Evolutionary conservation across 2,113 vertebrate species (phyloP).

Genomic region (Platycercus adscitus): DNA sequence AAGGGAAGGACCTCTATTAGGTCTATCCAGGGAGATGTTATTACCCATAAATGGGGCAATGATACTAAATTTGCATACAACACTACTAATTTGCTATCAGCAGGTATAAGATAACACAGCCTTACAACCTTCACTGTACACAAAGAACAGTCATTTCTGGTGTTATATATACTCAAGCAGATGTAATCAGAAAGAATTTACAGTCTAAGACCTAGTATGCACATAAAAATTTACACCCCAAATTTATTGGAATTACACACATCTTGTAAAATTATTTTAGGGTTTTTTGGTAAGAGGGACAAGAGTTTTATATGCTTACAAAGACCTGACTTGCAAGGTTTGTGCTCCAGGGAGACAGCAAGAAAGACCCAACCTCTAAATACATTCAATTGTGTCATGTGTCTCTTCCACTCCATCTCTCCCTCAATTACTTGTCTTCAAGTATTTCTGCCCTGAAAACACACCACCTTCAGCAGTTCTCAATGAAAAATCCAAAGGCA

Average conservation of each 20-base stretch:
- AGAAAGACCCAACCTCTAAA: neutral
- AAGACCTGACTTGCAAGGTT: neutral
- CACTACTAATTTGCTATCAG: neutral
- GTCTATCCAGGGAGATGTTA: neutral
- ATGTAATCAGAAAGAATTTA: neutral
- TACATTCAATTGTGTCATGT: fast-evolving
- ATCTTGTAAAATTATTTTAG: neutral
- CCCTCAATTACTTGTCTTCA: neutral
- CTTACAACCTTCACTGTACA: neutral
- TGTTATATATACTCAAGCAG: neutral
- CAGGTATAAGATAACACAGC: neutral
- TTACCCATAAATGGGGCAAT: neutral
- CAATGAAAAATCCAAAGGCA: neutral
- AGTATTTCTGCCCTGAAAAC: neutral
- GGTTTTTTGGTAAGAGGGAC: neutral
- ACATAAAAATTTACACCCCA: neutral
- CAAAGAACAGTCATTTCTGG: neutral
- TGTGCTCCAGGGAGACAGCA: neutral
- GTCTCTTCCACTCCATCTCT: neutral
- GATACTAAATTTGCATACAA: neutral
- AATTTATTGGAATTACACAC: neutral
- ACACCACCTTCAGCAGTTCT: neutral
- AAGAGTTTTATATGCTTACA: neutral
- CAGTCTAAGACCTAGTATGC: neutral
- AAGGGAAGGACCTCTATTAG: neutral